phyloP scores from a whole-genome alignment of 2,797 vertebrate species.

The Scyliorhinus canicula region DNA sequence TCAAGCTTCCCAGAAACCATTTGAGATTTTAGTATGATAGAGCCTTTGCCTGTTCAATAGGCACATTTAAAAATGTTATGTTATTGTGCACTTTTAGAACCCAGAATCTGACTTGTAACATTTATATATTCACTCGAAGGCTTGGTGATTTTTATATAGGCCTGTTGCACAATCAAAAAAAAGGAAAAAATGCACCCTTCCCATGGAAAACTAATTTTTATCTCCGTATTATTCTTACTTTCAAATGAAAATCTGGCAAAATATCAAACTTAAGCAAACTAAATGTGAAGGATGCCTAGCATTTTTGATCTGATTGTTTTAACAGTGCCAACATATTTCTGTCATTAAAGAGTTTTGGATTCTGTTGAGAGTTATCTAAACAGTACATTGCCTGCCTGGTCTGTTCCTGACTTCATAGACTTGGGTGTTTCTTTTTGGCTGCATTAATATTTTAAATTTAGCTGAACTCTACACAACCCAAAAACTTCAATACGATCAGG shows the following conservation, averaged over 20 bases:
- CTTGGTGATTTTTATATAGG: background rate
- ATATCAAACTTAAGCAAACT: background rate
- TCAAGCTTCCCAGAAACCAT: background rate
- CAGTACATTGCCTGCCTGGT: conserved; percentile 29
- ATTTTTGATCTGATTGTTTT: conserved; percentile 36
- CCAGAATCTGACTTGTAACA: background rate
- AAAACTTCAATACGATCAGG: background rate
- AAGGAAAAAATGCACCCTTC: background rate
- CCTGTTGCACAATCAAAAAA: background rate
- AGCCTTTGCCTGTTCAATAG: background rate
- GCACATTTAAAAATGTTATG: background rate
- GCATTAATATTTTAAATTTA: conserved; percentile 28
- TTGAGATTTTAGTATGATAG: background rate
- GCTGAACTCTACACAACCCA: conserved; percentile 31
- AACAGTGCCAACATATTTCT: conserved; percentile 38
- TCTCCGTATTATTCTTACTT: conserved; percentile 20
- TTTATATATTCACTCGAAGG: background rate
- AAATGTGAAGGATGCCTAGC: background rate
- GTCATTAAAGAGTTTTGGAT: conserved; percentile 29
- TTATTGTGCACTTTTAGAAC: background rate
- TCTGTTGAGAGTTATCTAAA: conserved; percentile 22
- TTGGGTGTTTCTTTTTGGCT: conserved; percentile 36
- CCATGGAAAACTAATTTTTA: conserved; percentile 13
- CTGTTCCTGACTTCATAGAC: conserved; percentile 27
- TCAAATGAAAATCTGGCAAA: conserved; percentile 8